These are phyloP conservation scores for Aphrophora alni DNA, from an alignment of 2,888 invertebrate species.

Conservation along the genomic window DNA sequence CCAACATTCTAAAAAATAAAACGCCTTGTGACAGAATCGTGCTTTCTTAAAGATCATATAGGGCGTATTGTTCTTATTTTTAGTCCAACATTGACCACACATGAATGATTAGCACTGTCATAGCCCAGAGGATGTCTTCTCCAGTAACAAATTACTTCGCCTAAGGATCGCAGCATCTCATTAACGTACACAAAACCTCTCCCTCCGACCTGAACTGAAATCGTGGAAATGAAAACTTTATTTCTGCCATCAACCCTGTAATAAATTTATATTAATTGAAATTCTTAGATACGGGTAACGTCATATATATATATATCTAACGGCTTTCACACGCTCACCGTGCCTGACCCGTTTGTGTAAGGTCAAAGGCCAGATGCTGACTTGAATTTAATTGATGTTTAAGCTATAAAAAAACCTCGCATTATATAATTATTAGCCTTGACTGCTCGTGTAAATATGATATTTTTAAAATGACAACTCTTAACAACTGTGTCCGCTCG, in stretches of 20 bases:
- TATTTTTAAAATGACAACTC: neutral
- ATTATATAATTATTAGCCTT: neutral
- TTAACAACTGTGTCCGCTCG: neutral
- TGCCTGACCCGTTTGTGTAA: neutral
- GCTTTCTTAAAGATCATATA: too few relatives aligned
- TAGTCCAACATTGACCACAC: neutral
- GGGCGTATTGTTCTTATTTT: neutral
- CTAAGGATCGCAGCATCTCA: neutral
- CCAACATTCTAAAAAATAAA: too few relatives aligned
- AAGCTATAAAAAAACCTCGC: neutral
- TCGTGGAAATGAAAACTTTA: neutral
- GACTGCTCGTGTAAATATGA: neutral
- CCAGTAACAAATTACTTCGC: neutral
- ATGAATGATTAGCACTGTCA: neutral
- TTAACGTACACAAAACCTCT: too few relatives aligned
- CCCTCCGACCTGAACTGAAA: neutral
- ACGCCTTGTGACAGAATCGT: too few relatives aligned
- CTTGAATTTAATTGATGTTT: slow-evolving; percentile 6
- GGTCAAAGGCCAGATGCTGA: neutral
- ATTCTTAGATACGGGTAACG: neutral
- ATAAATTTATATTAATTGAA: neutral
- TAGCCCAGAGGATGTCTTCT: neutral
- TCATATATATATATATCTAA: neutral
- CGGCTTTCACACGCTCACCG: slow-evolving; percentile 9
- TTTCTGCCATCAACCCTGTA: neutral